Conservation (phyloP, 2,797 vertebrate genomes). For the Spondyliosoma cantharus region DNA sequence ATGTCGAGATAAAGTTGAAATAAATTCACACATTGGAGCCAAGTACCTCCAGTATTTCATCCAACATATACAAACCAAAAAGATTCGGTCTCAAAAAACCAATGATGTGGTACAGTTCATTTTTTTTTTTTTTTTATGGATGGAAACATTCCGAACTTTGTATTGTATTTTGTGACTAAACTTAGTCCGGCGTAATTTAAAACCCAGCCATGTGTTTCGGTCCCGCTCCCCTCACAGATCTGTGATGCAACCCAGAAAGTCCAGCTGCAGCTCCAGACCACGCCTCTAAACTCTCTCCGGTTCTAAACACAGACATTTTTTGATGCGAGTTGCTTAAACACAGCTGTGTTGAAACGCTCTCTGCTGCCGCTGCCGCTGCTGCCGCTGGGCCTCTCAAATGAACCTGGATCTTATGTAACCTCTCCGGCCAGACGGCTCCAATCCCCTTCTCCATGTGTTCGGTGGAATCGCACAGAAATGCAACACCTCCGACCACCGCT, state of each 20-base stretch:
- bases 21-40: not conserved
- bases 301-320: conserved; percentile 58
- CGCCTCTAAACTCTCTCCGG: conserved; percentile 10
- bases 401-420: conserved; percentile 53
- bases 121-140: not conserved
- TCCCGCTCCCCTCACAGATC: conserved; percentile 13
- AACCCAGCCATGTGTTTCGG: not conserved
- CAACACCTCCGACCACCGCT: not conserved
- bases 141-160: conserved; percentile 1
- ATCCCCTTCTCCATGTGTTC: not conserved
- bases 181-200: not conserved
- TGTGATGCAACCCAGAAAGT: conserved; percentile 25
- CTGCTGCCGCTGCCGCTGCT: conserved; percentile 8
- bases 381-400: conserved; percentile 32
- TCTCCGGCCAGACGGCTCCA: not conserved
- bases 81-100: not conserved
- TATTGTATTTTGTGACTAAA: conserved; percentile 19
- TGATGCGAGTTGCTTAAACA: conserved; percentile 52
- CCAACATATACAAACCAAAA: not conserved
- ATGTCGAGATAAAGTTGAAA: not conserved
- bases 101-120: not conserved
- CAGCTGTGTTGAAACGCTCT: conserved; percentile 59
- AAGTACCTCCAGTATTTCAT: not conserved
- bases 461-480: not conserved
- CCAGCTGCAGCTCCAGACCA: conserved; percentile 46